Conservation (phyloP, 2,113 vertebrate species). For the Stigmatopora nigra region DNA sequence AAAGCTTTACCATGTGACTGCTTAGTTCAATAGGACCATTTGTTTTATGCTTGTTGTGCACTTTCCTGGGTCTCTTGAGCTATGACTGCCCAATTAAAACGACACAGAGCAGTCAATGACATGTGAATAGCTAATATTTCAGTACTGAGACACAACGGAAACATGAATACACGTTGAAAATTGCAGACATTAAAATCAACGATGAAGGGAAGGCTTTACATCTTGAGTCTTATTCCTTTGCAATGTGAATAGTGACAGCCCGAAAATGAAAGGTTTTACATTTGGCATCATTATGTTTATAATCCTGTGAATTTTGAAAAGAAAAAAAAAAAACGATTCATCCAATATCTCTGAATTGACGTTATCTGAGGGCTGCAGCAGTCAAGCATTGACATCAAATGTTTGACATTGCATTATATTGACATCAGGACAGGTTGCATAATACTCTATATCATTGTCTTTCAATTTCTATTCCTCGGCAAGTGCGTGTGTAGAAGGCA, state of each 20-base stretch:
- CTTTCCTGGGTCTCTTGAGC: constrained; percentile 25
- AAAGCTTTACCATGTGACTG: constrained; percentile 49
- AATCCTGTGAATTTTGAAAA: not conserved
- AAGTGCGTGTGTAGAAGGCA: constrained; percentile 5
- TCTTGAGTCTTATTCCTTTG: not conserved
- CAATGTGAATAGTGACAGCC: not conserved
- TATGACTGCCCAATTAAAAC: constrained; percentile 32
- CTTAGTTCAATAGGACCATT: constrained; percentile 48
- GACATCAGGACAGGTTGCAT: constrained; percentile 29
- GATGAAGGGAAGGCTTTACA: not conserved
- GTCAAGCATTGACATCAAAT: constrained; percentile 33
- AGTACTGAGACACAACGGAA: not conserved
- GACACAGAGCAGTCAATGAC: constrained; percentile 13
- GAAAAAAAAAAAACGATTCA: constrained; percentile 13
- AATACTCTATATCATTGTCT: constrained; percentile 15
- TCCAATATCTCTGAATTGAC: constrained; percentile 9
- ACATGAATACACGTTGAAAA: not conserved
- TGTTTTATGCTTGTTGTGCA: constrained; percentile 30
- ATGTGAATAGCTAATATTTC: constrained; percentile 6
- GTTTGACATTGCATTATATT: constrained; percentile 31
- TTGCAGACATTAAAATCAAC: not conserved
- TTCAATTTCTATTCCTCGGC: not conserved
- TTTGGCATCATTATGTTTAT: not conserved
- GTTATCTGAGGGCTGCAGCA: constrained; percentile 32
- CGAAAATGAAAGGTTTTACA: not conserved